Percentiles rank a stretch among this genome's conserved stretches.
Conservation (phyloP, 2,113 vertebrate genomes). For the Lucifuga dentata region DNA sequence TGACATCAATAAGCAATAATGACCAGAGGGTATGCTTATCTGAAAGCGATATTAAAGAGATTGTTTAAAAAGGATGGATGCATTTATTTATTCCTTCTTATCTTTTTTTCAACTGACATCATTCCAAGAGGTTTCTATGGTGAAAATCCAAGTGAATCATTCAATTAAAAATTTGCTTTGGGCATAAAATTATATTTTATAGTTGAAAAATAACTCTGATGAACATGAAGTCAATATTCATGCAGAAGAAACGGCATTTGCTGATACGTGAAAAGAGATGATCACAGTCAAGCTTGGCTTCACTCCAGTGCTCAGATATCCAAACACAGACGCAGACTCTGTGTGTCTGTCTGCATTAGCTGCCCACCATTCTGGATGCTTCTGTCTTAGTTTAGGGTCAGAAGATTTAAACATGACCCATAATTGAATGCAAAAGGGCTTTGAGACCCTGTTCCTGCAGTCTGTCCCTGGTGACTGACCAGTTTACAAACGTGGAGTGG, state of each 20-base stretch:
- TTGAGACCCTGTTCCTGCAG: constrained; percentile 34
- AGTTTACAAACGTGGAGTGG: too few species aligned
- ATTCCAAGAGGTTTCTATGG: background rate
- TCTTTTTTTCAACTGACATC: constrained; percentile 16
- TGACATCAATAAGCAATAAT: constrained; percentile 54
- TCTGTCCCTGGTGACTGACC: constrained; percentile 54
- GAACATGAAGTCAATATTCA: constrained; percentile 34
- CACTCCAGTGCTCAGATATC: constrained; percentile 59
- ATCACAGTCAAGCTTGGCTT: constrained; percentile 62
- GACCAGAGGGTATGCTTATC: constrained; percentile 52
- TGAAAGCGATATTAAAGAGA: constrained; percentile 43
- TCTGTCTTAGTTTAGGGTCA: constrained; percentile 60
- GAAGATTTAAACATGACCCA: constrained; percentile 62
- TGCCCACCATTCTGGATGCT: constrained; percentile 42
- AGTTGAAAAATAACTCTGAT: constrained; percentile 18
- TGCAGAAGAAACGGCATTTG: constrained; percentile 36
- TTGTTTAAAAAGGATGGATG: constrained; percentile 4
- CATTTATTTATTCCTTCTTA: constrained; percentile 6
- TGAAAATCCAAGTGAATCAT: background rate
- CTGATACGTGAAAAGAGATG: constrained; percentile 46
- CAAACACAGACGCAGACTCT: constrained; percentile 30
- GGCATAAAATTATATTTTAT: background rate
- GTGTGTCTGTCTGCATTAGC: constrained; percentile 51
- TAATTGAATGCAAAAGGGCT: constrained; percentile 64
- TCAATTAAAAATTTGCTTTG: background rate